Evolutionary conservation across 92 coral and sea anemone species (phyloP).

Genomic region (Meandrina meandrites): DNA sequence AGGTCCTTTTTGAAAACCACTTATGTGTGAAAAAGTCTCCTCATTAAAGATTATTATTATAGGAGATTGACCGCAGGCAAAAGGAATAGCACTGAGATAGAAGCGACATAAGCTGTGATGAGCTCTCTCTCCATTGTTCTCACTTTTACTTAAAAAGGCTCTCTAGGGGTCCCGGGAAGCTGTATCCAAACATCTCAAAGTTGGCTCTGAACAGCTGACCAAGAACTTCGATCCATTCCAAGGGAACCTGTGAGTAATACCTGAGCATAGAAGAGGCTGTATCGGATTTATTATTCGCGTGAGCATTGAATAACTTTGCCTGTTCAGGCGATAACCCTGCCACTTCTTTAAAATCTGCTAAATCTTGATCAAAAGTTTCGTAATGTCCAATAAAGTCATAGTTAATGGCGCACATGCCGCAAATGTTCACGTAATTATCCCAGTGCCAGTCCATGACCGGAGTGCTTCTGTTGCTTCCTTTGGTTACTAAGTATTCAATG

Average conservation of each 20-base stretch:
- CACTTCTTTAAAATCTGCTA: not conserved
- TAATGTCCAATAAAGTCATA: constrained; percentile 20
- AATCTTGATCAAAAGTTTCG: constrained; percentile 11
- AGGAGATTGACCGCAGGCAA: no score
- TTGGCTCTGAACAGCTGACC: not conserved
- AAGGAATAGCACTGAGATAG: no score
- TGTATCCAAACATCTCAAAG: constrained; percentile 17
- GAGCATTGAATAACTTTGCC: not conserved
- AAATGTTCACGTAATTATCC: constrained; percentile 4
- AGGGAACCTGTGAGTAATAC: constrained; percentile 15
- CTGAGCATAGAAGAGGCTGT: not conserved
- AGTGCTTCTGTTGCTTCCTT: not conserved
- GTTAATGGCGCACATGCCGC: not conserved
- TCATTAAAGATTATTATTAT: no score
- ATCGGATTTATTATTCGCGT: not conserved
- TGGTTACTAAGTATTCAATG: constrained; percentile 6
- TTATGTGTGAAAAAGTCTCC: no score
- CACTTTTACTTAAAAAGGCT: not conserved
- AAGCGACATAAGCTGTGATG: no score
- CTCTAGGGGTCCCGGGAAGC: constrained; percentile 2
- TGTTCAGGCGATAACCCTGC: not conserved
- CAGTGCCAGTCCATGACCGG: constrained; percentile 20
- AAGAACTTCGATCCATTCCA: not conserved
- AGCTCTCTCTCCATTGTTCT: no score
- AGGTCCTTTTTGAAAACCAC: no score